Evolutionary conservation across 2,888 invertebrate species (phyloP).

Genomic region (Nycteola revayana): DNA sequence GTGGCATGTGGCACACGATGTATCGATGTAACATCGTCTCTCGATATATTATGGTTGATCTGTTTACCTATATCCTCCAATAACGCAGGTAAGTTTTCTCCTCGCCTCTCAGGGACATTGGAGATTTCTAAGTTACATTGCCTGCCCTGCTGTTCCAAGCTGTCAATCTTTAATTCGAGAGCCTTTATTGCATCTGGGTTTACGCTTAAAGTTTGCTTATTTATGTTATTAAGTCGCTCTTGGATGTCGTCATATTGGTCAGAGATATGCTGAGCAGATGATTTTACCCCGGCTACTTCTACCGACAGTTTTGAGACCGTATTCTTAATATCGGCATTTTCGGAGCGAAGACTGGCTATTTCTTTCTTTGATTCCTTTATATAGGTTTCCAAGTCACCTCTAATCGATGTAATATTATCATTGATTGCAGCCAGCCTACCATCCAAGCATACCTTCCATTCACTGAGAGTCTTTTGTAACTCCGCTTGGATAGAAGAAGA

Average conservation of each 20-base stretch:
- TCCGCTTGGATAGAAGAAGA: not conserved
- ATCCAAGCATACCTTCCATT: not conserved
- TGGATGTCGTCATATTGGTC: not conserved
- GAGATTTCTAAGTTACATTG: too few species aligned
- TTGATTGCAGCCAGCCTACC: not conserved
- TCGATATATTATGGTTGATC: too few species aligned
- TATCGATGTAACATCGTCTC: too few species aligned
- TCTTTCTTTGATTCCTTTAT: constrained; percentile 14
- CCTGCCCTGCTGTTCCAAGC: too few species aligned
- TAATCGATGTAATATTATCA: not conserved
- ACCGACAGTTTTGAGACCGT: not conserved
- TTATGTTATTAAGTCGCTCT: not conserved
- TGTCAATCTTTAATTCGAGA: too few species aligned
- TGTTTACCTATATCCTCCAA: too few species aligned
- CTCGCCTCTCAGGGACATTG: too few species aligned
- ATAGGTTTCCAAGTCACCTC: not conserved
- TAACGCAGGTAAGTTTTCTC: too few species aligned
- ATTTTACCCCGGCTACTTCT: not conserved
- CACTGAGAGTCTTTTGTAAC: not conserved
- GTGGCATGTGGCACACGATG: too few species aligned
- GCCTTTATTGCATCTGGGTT: too few species aligned
- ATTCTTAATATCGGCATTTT: not conserved
- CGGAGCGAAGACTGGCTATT: constrained; percentile 1
- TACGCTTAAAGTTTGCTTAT: too few species aligned
- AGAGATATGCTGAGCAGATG: not conserved